A percentile compares a stretch with the other conserved stretches of the same genome.
Conservation (phyloP, 1,140 invertebrate species). For the Berghia stephanieae region DNA sequence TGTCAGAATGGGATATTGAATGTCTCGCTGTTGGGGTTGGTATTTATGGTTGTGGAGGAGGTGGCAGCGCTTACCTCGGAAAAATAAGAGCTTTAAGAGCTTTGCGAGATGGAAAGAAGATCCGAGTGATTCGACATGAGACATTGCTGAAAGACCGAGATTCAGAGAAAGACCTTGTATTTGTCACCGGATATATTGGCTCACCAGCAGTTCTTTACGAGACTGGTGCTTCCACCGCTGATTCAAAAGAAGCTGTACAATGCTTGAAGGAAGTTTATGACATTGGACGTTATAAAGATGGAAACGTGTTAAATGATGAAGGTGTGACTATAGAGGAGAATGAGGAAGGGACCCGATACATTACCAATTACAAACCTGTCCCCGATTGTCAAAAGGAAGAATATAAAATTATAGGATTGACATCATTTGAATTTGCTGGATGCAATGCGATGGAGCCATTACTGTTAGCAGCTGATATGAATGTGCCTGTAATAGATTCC, state of each 20-base stretch:
- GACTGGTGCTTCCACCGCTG: conserved; percentile 45
- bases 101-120: conserved; percentile 48
- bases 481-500: conserved; percentile 54
- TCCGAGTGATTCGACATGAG: conserved; percentile 47
- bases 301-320: conserved; percentile 33
- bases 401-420: conserved; percentile 46
- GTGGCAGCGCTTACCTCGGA: conserved; percentile 54
- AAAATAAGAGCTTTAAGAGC: conserved; percentile 41
- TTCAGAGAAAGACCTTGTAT: conserved; percentile 43
- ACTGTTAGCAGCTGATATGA: conserved; percentile 48
- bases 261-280: conserved; percentile 49
- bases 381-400: neutral
- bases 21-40: conserved; percentile 58
- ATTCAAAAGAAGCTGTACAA: conserved; percentile 42
- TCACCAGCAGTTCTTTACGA: conserved; percentile 52
- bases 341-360: conserved; percentile 43
- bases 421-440: conserved; percentile 59
- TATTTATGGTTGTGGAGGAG: conserved; percentile 60
- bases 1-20: conserved; percentile 56
- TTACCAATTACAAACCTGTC: conserved; percentile 45
- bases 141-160: conserved; percentile 38
- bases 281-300: conserved; percentile 43
- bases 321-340: conserved; percentile 39
- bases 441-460: conserved; percentile 59
- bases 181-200: conserved; percentile 51